phyloP scores from a whole-genome alignment of 2,113 vertebrate genomes.

The Ictidomys tridecemlineatus region DNA sequence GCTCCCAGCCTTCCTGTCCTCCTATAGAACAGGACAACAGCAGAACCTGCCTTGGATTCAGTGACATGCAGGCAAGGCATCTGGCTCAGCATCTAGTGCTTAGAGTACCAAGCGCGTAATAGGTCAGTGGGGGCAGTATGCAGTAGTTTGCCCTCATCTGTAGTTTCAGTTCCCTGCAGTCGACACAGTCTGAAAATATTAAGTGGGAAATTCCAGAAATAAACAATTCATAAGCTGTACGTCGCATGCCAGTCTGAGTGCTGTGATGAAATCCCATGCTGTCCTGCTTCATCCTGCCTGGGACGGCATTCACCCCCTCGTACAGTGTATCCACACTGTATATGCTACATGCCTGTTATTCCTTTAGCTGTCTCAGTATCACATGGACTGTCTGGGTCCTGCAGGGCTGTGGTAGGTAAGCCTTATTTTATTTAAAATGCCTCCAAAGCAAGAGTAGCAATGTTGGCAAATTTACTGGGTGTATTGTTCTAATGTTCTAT shows the following conservation, averaged over 20 bases:
- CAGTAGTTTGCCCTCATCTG: not conserved
- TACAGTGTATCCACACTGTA: not conserved
- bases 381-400: not conserved
- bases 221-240: not conserved
- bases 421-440: not conserved
- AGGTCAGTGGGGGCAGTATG: fast-evolving
- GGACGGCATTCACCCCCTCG: not conserved
- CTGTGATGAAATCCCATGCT: not conserved
- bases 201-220: not conserved
- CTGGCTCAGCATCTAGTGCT: fast-evolving
- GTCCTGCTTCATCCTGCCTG: not conserved
- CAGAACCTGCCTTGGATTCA: not conserved
- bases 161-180: not conserved
- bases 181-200: not conserved
- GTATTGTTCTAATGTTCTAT: not conserved
- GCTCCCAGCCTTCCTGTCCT: not conserved
- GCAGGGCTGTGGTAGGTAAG: not conserved
- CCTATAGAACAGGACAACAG: fast-evolving
- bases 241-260: not conserved
- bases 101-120: not conserved
- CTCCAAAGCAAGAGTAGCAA: not conserved
- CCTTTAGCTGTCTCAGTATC: not conserved
- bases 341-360: not conserved
- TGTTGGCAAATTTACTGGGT: not conserved
- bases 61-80: not conserved